Evolutionary conservation across 2,888 invertebrate genomes (phyloP).

Genomic region (Tribolium freemani): DNA sequence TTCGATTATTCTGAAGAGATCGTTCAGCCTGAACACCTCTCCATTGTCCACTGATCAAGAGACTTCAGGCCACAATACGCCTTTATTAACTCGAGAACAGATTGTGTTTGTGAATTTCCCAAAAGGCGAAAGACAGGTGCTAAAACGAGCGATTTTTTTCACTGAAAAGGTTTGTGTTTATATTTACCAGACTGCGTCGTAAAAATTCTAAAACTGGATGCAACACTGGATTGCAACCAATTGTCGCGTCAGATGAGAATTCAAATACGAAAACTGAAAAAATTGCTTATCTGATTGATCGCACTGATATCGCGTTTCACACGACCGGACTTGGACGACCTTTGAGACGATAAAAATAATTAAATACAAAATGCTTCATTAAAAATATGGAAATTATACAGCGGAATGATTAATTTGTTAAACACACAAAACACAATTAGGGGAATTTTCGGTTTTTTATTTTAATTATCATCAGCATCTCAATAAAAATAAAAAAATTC

Average conservation of each 20-base stretch:
- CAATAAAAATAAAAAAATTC: no score
- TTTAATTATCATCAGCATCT: no score
- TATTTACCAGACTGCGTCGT: not conserved
- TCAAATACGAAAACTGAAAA: not conserved
- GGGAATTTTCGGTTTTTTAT: no score
- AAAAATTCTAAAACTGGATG: not conserved
- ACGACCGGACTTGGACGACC: not conserved
- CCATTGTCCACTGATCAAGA: constrained; percentile 48
- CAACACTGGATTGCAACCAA: not conserved
- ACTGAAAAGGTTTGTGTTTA: not conserved
- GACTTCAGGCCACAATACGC: constrained; percentile 44
- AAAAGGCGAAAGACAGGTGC: constrained; percentile 45
- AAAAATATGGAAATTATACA: no score
- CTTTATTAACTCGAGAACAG: constrained; percentile 45
- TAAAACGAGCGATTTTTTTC: not conserved
- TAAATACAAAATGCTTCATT: not conserved
- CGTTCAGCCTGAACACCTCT: constrained; percentile 48
- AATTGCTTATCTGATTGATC: not conserved
- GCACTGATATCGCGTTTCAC: not conserved
- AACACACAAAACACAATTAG: no score
- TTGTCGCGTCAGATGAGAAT: not conserved
- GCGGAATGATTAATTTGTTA: no score
- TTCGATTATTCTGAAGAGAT: constrained; percentile 39
- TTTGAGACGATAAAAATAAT: constrained; percentile 2
- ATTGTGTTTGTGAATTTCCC: constrained; percentile 47